Conservation (phyloP, 2,797 vertebrate species). For the Parauchenoglanis punctatus region DNA sequence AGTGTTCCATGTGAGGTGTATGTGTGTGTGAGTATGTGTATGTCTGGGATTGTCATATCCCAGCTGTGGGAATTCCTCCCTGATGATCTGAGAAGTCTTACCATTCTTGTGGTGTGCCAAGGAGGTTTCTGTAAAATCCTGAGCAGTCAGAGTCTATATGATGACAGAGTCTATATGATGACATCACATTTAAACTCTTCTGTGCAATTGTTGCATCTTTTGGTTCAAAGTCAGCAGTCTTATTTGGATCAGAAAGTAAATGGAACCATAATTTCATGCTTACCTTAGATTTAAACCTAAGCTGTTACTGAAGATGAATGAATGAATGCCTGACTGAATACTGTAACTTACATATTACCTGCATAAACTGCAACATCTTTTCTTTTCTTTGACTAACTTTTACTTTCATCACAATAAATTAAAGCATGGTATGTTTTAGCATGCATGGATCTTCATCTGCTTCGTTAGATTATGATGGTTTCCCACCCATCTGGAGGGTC, state of each 20-base stretch:
- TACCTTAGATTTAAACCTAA: not conserved
- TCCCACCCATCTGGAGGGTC: not conserved
- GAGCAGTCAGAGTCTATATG: not conserved
- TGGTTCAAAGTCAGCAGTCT: constrained; percentile 1
- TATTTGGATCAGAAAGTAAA: not conserved
- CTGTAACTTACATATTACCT: not conserved
- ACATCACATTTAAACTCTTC: constrained; percentile 11
- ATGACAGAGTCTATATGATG: too few species aligned
- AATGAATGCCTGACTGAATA: not conserved
- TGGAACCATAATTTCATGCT: not conserved
- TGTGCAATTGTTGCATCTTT: not conserved
- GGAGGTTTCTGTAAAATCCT: constrained; percentile 24
- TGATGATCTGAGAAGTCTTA: constrained; percentile 29
- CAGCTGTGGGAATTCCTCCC: constrained; percentile 32
- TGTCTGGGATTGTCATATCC: constrained; percentile 18
- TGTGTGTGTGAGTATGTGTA: constrained; percentile 34
- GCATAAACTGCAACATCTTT: not conserved
- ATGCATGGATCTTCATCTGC: too few species aligned
- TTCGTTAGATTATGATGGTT: not conserved
- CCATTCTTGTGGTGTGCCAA: constrained; percentile 36
- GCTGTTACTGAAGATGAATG: not conserved
- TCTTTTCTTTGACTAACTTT: not conserved
- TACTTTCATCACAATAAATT: not conserved
- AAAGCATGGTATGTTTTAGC: not conserved
- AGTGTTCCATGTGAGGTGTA: not conserved